Evolutionary conservation across 2,113 vertebrate species (phyloP), one percentile per base, ranked within the genome.

Genomic region (Anarhynchus alexandrinus): DNA sequence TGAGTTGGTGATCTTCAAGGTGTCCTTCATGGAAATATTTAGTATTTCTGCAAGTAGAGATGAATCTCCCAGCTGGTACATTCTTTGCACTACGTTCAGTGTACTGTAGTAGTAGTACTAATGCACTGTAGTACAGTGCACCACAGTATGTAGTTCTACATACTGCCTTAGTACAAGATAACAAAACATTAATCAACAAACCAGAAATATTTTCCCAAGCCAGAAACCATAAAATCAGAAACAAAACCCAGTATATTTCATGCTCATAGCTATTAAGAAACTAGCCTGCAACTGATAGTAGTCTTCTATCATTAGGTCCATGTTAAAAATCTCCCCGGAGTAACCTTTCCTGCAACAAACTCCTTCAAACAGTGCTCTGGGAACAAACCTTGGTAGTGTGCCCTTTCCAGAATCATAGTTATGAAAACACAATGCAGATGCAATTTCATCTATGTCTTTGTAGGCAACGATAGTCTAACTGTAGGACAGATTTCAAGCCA

Each of bases 271-370:
- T 25, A 78, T 70, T 84, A 83, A 81, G 42, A 86, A 71, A 93
- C 10, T 49, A 85, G 82, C 62, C 66, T 81, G 59, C 94, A 90
- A 91, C 52, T 67, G 76, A 92, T 23, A 72, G 76, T 66, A 96
- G 93, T 86, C 71, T 95, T 97, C 88, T 36, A 57, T 82, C 52
- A 73, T n/a, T 72, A 26, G 12, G 21, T 93, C 26, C 34, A 67
- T 7, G 47, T 29, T 71, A 72, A 71, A 97, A 95, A 97, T 93
- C 95, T 98, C 96, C 88, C 94, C 92, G 79, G 82, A 97, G 87
- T 95, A 97, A 95, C 72, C 82, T 94, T 97, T 97, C 88, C 92
- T 98, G 95, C 89, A 97, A 80, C 86, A 97, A 97, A 94, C 40
- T 97, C 93, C 88, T 93, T 98, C 95, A 96, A 79, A 96, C 27